These are phyloP conservation scores for Sus scrofa DNA, from an alignment of 2,113 vertebrate species.

Conservation along the genomic window DNA sequence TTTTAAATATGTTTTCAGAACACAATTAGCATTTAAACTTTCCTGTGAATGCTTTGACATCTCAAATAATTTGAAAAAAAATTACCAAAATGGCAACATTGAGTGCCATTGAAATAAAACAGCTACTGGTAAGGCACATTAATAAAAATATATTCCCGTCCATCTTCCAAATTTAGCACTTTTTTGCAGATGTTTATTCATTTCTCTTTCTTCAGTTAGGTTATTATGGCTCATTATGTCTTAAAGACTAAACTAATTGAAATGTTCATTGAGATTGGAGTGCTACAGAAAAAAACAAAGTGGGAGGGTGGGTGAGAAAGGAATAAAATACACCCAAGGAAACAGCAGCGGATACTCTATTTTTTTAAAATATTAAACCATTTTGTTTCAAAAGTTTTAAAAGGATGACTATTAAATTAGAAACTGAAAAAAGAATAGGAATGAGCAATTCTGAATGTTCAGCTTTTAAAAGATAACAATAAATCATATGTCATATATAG, in stretches of 20 bases:
- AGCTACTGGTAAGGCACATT: slow-evolving; percentile 76
- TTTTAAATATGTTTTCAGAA: background rate
- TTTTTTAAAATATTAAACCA: slow-evolving; percentile 73
- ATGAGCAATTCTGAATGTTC: slow-evolving; percentile 71
- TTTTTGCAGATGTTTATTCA: slow-evolving; percentile 86
- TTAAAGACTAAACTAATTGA: slow-evolving; percentile 88
- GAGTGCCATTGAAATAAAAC: slow-evolving; percentile 81
- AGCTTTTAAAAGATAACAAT: slow-evolving; percentile 86
- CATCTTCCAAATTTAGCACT: slow-evolving; percentile 78
- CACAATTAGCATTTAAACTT: background rate
- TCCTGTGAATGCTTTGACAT: slow-evolving; percentile 22
- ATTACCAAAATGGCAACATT: slow-evolving; percentile 70
- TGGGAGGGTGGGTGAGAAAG: background rate
- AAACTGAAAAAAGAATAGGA: slow-evolving; percentile 77
- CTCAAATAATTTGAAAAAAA: slow-evolving; percentile 65
- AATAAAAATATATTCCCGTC: slow-evolving; percentile 78
- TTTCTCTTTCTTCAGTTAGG: slow-evolving; percentile 84
- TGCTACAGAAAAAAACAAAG: slow-evolving; percentile 79
- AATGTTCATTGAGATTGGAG: slow-evolving; percentile 87
- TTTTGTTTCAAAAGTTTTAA: slow-evolving; percentile 72
- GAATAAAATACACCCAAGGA: slow-evolving; percentile 54
- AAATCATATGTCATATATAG: slow-evolving; percentile 90
- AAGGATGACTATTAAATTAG: slow-evolving; percentile 77
- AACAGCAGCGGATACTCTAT: background rate
- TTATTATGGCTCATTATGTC: slow-evolving; percentile 88